Percentiles rank a stretch among this genome's conserved stretches.
phyloP scores from a whole-genome alignment of 2,888 invertebrate species.

The Hemaris fuciformis region DNA sequence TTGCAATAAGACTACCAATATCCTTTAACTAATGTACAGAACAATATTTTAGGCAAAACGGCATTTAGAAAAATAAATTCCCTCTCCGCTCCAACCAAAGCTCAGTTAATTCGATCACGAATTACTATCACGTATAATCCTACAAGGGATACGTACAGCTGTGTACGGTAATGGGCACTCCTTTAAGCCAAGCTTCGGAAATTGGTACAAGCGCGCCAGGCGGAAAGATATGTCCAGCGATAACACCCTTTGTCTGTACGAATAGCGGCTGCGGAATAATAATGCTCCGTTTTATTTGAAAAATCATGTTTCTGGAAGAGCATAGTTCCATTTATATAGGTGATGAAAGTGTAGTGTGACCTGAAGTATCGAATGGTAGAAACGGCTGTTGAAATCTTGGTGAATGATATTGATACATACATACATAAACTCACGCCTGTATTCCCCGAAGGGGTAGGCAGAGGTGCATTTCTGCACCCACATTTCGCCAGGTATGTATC shows the following conservation, averaged over 20 bases:
- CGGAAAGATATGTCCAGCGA: slow-evolving; percentile 4
- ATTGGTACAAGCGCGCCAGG: slow-evolving; percentile 2
- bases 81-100: background rate
- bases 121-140: slow-evolving; percentile 13
- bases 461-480: too few relatives aligned
- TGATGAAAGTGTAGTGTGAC: too few relatives aligned
- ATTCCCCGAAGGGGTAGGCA: too few relatives aligned
- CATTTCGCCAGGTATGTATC: too few relatives aligned
- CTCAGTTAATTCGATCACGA: slow-evolving; percentile 13
- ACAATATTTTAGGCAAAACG: too few relatives aligned
- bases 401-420: too few relatives aligned
- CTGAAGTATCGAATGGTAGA: too few relatives aligned
- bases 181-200: background rate
- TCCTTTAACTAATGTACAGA: too few relatives aligned
- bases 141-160: slow-evolving; percentile 1
- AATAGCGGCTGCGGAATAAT: slow-evolving; percentile 1
- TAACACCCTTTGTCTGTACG: slow-evolving; percentile 1
- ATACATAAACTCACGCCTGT: too few relatives aligned
- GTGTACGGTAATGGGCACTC: slow-evolving; percentile 5
- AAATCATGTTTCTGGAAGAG: background rate
- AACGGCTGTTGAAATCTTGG: too few relatives aligned
- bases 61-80: background rate
- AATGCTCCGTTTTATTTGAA: background rate
- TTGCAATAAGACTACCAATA: too few relatives aligned
- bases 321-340: background rate